phyloP scores from a whole-genome alignment of 2,113 vertebrate species.

The Zingel zingel region DNA sequence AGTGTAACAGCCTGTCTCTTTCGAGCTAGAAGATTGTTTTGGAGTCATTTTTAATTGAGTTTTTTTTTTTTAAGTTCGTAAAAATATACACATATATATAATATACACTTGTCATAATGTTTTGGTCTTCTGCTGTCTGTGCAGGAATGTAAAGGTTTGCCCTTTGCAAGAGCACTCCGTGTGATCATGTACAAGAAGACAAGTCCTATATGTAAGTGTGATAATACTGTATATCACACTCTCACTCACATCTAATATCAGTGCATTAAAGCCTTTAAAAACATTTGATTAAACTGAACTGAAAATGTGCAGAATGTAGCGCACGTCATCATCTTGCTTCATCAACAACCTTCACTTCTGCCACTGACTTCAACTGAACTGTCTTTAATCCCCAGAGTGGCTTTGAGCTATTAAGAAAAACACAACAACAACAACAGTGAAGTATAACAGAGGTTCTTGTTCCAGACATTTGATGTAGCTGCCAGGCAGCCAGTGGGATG shows the following conservation, averaged over 20 bases:
- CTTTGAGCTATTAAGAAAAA: constrained; percentile 57
- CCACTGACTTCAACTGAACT: constrained; percentile 37
- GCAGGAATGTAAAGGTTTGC: constrained; percentile 17
- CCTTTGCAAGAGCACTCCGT: background rate
- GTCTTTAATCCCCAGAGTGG: constrained; percentile 57
- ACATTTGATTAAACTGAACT: constrained; percentile 20
- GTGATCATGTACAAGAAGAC: background rate
- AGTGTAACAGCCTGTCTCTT: constrained; percentile 71
- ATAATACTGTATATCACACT: background rate
- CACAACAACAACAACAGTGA: constrained; percentile 42
- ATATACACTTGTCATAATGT: constrained; percentile 49
- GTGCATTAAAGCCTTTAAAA: constrained; percentile 37
- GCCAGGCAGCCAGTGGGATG: constrained; percentile 82
- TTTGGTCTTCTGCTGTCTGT: constrained; percentile 34
- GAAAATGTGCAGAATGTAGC: constrained; percentile 52
- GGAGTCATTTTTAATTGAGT: constrained; percentile 53
- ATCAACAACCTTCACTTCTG: constrained; percentile 34
- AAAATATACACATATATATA: constrained; percentile 70
- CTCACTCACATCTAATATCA: constrained; percentile 2
- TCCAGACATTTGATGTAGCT: constrained; percentile 79
- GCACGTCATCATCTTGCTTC: constrained; percentile 35
- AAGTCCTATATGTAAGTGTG: background rate
- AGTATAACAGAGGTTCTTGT: constrained; percentile 65
- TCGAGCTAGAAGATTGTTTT: constrained; percentile 59
- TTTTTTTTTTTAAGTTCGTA: constrained; percentile 16